Conservation (phyloP, 2,113 vertebrate genomes). For the Engraulis encrasicolus region DNA sequence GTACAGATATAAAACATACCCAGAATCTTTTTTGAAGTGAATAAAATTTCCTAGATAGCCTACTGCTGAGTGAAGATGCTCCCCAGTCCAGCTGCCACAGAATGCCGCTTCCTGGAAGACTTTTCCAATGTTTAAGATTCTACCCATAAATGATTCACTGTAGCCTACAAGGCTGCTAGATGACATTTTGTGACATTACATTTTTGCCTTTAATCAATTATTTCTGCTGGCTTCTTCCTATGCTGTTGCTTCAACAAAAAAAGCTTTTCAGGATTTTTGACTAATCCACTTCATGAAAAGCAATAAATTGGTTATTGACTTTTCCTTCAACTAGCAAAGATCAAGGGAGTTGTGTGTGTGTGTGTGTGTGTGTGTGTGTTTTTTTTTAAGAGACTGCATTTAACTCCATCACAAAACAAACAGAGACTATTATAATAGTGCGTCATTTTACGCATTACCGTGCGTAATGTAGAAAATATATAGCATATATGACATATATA, state of each 20-base stretch:
- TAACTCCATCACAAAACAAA: too few relatives aligned
- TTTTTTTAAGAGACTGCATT: too few relatives aligned
- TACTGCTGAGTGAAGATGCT: background rate
- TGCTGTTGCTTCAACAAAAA: background rate
- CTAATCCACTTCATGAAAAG: background rate
- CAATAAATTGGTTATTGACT: too few relatives aligned
- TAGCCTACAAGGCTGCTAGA: background rate
- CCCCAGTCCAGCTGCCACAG: background rate
- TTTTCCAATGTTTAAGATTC: conserved; percentile 5
- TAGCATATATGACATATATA: too few relatives aligned
- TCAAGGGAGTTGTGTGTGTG: too few relatives aligned
- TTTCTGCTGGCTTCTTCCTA: background rate
- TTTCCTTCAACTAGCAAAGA: too few relatives aligned
- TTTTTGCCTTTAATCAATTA: background rate
- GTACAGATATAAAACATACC: background rate
- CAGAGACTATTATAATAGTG: background rate
- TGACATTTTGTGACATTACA: conserved; percentile 16
- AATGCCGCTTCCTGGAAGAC: conserved; percentile 4
- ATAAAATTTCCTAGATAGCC: background rate
- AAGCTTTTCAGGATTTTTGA: background rate
- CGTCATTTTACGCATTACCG: background rate
- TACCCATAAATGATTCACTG: background rate
- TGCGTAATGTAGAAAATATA: too few relatives aligned
- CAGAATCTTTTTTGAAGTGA: background rate
- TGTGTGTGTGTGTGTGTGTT: too few relatives aligned